Percentiles rank a stretch among this genome's conserved stretches.
Conservation (phyloP, 2,888 invertebrate genomes). For the Philaethria dido region DNA sequence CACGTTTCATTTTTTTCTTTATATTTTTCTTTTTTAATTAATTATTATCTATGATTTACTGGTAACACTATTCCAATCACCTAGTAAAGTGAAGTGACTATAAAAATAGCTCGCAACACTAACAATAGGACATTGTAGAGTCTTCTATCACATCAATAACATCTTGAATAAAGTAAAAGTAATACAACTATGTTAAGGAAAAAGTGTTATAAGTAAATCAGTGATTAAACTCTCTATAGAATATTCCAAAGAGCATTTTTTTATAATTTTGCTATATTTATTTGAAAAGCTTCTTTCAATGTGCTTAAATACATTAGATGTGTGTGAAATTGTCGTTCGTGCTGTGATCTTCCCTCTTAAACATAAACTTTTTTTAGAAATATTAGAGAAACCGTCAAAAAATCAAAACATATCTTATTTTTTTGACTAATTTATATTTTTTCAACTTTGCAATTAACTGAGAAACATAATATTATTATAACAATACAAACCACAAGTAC, state of each 20-base stretch:
- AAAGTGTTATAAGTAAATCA: slow-evolving; percentile 42
- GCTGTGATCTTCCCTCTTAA: neutral
- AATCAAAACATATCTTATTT: too few relatives aligned
- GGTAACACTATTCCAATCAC: neutral
- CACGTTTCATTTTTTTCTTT: slow-evolving; percentile 87
- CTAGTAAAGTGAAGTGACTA: neutral
- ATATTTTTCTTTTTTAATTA: slow-evolving; percentile 73
- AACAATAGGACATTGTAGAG: neutral
- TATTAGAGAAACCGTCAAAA: too few relatives aligned
- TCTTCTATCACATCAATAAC: neutral
- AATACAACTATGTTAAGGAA: neutral
- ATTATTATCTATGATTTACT: slow-evolving; percentile 40
- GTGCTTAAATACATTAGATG: slow-evolving; percentile 52
- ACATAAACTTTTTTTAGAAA: too few relatives aligned
- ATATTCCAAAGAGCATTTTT: slow-evolving; percentile 29
- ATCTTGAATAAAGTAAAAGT: neutral
- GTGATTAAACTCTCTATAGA: slow-evolving; percentile 17
- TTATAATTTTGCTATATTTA: slow-evolving; percentile 33
- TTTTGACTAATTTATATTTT: neutral
- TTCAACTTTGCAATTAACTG: neutral
- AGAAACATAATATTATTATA: slow-evolving; percentile 18
- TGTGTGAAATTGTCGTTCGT: slow-evolving; percentile 48
- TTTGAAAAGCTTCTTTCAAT: slow-evolving; percentile 53
- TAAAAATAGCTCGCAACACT: neutral
- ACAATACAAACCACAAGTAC: slow-evolving; percentile 46